Base-by-base conservation (phyloP, 2,888 invertebrate species). In the Ceraclea dissimilis region DNA sequence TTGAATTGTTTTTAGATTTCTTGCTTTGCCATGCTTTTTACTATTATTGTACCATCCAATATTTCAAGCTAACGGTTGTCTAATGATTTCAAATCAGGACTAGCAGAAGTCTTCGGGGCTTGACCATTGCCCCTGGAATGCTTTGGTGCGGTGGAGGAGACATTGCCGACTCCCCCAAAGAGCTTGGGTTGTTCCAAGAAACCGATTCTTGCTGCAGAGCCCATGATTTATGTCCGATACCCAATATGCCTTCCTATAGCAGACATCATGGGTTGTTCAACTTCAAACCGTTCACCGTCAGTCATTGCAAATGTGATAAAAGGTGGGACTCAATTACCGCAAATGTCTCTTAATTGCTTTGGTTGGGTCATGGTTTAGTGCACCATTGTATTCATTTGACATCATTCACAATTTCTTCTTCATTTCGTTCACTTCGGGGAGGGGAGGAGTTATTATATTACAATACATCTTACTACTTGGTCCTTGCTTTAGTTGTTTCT, bases 241-340 rank as follows among this genome's bases (percentile, higher is more conserved):
- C 80, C 67, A 76, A 66, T 57, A 80, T 89, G 65, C 79, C 79
- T 31, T 80, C 81, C 47, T 81, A 86, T 68, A 73, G 76, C 62
- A 74, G 76, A 64, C 79, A 79, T 67, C 86, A 73, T 65, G 75
- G 74, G 68, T 73, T 81, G 66, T 82, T 83, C 78, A 89, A 90
- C 78, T 78, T 74, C 68, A 75, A 83, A 62, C 84, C 85, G 62
- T 85, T 83, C 72, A 87, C 88, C 33, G 74, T 88, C 62, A 86
- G 86, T 67, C 85, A 87, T 69, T 90, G 89, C 72, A 77, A 79
- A 63, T 90, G 89, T 70, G 89, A 90, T 72, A 79, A 81, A 74
- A 86, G 86, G 88, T 88, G 52, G 39, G 34, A 19, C 8, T 6
- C 13, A 4, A 26, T 13, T 39, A 39, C 16, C 39, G 4, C 39